These are phyloP conservation scores for Psittacula cyanocephala DNA, from an alignment of 2,113 vertebrate genomes.

Conservation along the genomic window DNA sequence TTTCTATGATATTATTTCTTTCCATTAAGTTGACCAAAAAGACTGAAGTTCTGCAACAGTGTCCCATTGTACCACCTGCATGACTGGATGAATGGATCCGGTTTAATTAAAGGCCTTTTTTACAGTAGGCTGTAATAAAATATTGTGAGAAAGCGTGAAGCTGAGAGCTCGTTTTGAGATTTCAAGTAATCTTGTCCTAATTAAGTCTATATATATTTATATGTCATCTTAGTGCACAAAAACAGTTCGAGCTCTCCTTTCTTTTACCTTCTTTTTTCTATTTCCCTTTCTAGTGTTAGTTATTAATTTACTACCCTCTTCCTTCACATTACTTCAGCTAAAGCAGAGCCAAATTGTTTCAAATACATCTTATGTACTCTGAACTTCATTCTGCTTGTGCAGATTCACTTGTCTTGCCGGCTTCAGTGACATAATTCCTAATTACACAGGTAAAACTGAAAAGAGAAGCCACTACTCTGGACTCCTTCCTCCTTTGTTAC, in stretches of 20 bases:
- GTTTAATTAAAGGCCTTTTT: conserved; percentile 36
- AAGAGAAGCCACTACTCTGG: neutral
- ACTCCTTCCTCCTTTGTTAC: neutral
- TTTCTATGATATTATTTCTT: neutral
- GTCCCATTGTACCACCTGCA: neutral
- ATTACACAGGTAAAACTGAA: neutral
- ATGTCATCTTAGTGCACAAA: neutral
- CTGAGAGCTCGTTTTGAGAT: conserved; percentile 16
- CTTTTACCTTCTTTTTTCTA: neutral
- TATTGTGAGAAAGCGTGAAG: conserved; percentile 6
- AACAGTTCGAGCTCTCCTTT: conserved; percentile 1
- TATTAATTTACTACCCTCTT: conserved; percentile 9
- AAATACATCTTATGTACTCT: neutral
- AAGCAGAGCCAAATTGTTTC: conserved; percentile 7
- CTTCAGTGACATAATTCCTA: neutral
- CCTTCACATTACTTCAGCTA: neutral
- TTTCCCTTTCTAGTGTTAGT: neutral
- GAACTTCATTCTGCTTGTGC: neutral
- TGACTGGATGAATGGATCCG: conserved; percentile 23
- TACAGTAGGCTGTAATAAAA: neutral
- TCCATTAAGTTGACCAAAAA: neutral
- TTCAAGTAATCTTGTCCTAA: conserved; percentile 49
- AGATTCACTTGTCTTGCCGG: neutral
- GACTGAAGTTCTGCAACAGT: neutral
- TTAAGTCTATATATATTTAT: conserved; percentile 30